Percentiles rank a stretch among this genome's conserved stretches.
Conservation (phyloP, 2,888 invertebrate species). For the Frankliniella fusca region DNA sequence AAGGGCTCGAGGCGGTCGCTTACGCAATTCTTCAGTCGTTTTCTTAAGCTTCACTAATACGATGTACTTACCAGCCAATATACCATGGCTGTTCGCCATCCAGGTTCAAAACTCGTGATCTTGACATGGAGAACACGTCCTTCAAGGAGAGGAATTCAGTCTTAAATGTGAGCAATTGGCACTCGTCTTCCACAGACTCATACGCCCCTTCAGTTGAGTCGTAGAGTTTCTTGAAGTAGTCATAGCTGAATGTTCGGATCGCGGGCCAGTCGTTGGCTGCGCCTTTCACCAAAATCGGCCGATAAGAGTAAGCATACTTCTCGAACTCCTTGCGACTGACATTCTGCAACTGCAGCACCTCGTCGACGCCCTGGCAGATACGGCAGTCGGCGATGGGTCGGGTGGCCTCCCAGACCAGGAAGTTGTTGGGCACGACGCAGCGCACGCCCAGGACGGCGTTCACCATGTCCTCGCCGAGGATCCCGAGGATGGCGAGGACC, state of each 20-base stretch:
- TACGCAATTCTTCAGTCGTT: too few species aligned
- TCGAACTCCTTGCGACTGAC: slow-evolving; percentile 64
- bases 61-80: slow-evolving; percentile 72
- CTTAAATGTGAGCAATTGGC: slow-evolving; percentile 82
- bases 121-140: slow-evolving; percentile 74
- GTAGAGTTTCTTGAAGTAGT: slow-evolving; percentile 67
- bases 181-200: slow-evolving; percentile 71
- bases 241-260: slow-evolving; percentile 59
- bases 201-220: slow-evolving; percentile 61
- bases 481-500: background rate
- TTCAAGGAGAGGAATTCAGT: slow-evolving; percentile 70
- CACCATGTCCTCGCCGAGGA: slow-evolving; percentile 35
- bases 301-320: slow-evolving; percentile 70
- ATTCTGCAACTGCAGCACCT: slow-evolving; percentile 65
- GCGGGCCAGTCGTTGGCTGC: slow-evolving; percentile 76
- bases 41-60: too few species aligned
- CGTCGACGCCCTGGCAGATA: slow-evolving; percentile 66
- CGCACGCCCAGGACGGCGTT: slow-evolving; percentile 51
- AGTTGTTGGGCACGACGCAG: slow-evolving; percentile 78
- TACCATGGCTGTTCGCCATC: slow-evolving; percentile 73
- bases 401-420: slow-evolving; percentile 80
- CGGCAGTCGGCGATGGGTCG: slow-evolving; percentile 76
- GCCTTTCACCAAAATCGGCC: slow-evolving; percentile 73
- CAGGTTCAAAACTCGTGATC: slow-evolving; percentile 58
- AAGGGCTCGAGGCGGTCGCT: too few species aligned